Conservation (phyloP, 2,113 vertebrate genomes). For the Psittacus erithacus region DNA sequence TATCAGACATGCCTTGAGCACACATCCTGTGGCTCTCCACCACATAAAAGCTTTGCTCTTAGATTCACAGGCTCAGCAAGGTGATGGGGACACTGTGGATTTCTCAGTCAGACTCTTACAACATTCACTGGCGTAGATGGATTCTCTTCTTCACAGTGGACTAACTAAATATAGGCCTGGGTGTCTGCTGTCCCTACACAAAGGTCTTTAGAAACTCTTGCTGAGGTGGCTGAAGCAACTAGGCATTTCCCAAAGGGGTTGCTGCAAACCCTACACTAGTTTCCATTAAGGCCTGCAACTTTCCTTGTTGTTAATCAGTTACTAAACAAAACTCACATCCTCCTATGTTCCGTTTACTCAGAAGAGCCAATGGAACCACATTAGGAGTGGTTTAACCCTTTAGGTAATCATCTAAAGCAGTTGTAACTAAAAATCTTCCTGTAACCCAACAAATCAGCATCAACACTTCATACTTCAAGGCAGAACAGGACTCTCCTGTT, state of each 20-base stretch:
- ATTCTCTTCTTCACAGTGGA: background rate
- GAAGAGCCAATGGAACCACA: background rate
- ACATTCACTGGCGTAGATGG: background rate
- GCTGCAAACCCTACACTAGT: fast-evolving
- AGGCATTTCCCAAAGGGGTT: background rate
- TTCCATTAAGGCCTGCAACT: background rate
- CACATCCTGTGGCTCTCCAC: background rate
- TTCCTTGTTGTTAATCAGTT: background rate
- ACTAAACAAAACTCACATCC: background rate
- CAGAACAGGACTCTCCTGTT: background rate
- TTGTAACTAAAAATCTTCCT: background rate
- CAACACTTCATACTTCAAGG: background rate
- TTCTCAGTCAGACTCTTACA: background rate
- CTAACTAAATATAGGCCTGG: background rate
- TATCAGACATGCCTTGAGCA: background rate
- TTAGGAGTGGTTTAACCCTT: background rate
- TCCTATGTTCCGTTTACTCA: background rate
- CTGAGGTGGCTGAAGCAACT: background rate
- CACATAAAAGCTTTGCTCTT: background rate
- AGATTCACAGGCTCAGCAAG: background rate
- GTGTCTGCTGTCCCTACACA: background rate
- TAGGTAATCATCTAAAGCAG: background rate
- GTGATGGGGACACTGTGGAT: background rate
- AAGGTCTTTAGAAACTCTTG: background rate
- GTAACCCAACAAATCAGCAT: background rate